phyloP scores from a whole-genome alignment of 2,113 vertebrate genomes.

The Grantiella picta region DNA sequence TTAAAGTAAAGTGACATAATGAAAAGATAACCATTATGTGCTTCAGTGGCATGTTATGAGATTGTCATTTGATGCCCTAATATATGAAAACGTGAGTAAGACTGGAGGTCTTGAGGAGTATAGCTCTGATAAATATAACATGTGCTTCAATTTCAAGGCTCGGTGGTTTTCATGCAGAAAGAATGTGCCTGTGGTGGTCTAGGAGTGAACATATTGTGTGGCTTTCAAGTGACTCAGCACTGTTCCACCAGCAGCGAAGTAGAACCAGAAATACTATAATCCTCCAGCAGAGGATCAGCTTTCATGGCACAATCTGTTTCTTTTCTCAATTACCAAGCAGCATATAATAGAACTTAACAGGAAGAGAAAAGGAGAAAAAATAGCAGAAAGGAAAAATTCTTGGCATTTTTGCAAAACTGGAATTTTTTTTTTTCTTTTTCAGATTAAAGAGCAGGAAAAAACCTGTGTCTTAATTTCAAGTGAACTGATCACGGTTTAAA shows the following conservation, averaged over 20 bases:
- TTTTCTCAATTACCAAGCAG: background rate
- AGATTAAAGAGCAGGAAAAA: background rate
- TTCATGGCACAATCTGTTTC: conserved; percentile 49
- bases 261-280: conserved; percentile 45
- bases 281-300: conserved; percentile 13
- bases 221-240: conserved; percentile 52
- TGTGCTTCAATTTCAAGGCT: conserved; percentile 53
- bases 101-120: background rate
- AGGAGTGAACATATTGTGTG: conserved; percentile 17
- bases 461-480: background rate
- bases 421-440: background rate
- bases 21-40: background rate
- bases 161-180: background rate
- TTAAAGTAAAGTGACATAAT: background rate
- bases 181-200: conserved; percentile 37
- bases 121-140: background rate
- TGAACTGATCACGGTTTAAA: background rate
- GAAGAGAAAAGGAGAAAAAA: conserved; percentile 7
- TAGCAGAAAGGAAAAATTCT: conserved; percentile 3
- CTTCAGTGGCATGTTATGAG: background rate
- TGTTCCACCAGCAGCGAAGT: background rate
- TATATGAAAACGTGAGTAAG: background rate
- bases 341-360: background rate
- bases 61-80: background rate
- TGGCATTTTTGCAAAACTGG: background rate